Base-by-base conservation (phyloP, 2,113 vertebrate genomes). In the Ptilonorhynchus violaceus region DNA sequence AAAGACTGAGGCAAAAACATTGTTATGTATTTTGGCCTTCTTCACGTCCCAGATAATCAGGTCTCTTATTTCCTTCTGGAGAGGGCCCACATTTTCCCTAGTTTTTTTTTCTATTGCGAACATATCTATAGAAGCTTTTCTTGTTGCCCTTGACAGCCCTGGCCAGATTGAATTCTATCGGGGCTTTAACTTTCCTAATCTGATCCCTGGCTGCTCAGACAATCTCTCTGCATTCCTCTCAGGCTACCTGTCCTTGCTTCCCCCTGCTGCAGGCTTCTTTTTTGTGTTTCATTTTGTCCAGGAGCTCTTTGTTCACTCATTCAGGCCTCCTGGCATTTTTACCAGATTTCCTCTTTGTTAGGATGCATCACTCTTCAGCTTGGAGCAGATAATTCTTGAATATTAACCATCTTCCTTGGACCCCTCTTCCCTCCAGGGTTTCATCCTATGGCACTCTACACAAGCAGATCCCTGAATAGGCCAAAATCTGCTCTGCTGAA, bases 51-150 rank as follows among this genome's bases (percentile, higher is more conserved):
- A 58, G 50, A 56, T 22, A 58, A 35, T 80, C 31, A 42, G 30
- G 30, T 18, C 42, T 31, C 21, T 25, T 9, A 9, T 37, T 64
- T 56, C 31, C 59, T 73, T 64, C 35, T 72, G 56, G 25, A 63
- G 35, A 56, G 46, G 24, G 11, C 9, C 6, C 30, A 55, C 17
- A 22, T 42, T 55, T 35, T 70, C 24, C n/a, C 16, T 49, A 22
- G 16, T 31, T 41, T 49, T 72, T 42, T 9, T 56, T 63, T 16
- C 42, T 47, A 13, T 13, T 3, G 1, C 1, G 0, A 41, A 35
- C 6, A 4, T 42, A 50, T 42, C 42, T 23, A 8, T 7, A 41
- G 37, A 50, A 37, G 31, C 17, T 66, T 80, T 66, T 13, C 12
- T 50, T 42, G 11, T 21, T 73, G 35, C 17, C 59, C 18, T 23